phyloP scores from a whole-genome alignment of 2,797 vertebrate genomes.

The Spatula clypeata region DNA sequence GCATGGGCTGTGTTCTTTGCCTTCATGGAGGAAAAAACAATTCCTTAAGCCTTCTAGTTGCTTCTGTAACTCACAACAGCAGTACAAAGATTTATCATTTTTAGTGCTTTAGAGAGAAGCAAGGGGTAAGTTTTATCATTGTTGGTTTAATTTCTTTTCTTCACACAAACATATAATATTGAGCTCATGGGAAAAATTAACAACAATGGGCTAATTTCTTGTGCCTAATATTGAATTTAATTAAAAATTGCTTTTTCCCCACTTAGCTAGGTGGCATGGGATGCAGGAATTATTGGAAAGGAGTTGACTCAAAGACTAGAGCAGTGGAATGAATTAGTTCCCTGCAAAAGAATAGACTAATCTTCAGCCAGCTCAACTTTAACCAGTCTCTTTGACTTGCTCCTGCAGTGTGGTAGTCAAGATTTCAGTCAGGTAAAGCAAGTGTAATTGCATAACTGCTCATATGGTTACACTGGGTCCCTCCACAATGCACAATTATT shows the following conservation, averaged over 20 bases:
- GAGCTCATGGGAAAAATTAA: not conserved
- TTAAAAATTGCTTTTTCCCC: slow-evolving; percentile 28
- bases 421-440: not conserved
- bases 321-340: not conserved
- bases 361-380: not conserved
- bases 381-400: not conserved
- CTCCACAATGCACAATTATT: fast-evolving
- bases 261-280: not conserved
- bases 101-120: not conserved
- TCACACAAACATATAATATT: not conserved
- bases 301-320: not conserved
- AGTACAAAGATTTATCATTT: not conserved
- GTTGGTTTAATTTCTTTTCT: slow-evolving; percentile 42
- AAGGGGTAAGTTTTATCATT: slow-evolving; percentile 43
- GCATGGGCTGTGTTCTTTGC: not conserved
- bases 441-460: not conserved
- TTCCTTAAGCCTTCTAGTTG: not conserved
- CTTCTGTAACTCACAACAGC: not conserved
- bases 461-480: fast-evolving
- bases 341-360: not conserved
- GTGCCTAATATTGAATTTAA: slow-evolving; percentile 18
- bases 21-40: not conserved
- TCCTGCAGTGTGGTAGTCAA: not conserved
- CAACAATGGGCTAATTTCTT: not conserved
- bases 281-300: not conserved